These are phyloP conservation scores for Hyphantria cunea DNA, from an alignment of 1,140 invertebrate genomes.

Conservation along the genomic window DNA sequence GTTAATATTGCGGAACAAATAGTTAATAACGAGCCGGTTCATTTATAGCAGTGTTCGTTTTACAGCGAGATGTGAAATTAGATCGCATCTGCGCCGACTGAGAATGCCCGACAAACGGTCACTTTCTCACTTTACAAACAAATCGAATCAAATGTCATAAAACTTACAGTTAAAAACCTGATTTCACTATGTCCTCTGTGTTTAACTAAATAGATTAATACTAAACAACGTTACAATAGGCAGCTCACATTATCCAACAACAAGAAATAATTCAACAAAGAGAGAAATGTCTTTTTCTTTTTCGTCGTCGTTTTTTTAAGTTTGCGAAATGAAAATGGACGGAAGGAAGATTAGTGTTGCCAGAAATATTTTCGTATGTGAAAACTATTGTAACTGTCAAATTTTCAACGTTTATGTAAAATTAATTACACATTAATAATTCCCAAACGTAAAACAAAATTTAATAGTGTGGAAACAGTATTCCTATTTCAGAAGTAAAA, in stretches of 20 bases:
- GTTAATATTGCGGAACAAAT: constrained; percentile 53
- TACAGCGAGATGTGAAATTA: constrained; percentile 65
- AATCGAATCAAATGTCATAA: constrained; percentile 62
- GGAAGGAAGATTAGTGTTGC: constrained; percentile 62
- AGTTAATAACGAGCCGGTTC: constrained; percentile 55
- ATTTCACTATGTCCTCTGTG: constrained; percentile 21
- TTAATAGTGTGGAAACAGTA: too few relatives aligned
- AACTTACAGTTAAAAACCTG: constrained; percentile 62
- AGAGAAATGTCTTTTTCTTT: constrained; percentile 57
- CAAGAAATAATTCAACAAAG: constrained; percentile 65
- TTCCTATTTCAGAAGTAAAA: too few relatives aligned
- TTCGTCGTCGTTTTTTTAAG: constrained; percentile 76
- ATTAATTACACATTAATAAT: too few relatives aligned
- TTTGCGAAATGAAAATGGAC: constrained; percentile 76
- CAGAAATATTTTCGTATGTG: constrained; percentile 22
- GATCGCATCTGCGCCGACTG: constrained; percentile 57
- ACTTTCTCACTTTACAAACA: constrained; percentile 74
- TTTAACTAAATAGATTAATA: constrained; percentile 49
- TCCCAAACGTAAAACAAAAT: too few relatives aligned
- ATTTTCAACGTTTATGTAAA: not conserved
- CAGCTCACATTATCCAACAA: constrained; percentile 62
- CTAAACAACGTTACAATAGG: constrained; percentile 41
- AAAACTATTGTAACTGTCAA: constrained; percentile 19
- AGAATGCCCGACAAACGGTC: constrained; percentile 65
- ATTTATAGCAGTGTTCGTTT: constrained; percentile 61